phyloP scores from a whole-genome alignment of 2,888 invertebrate species.

The Drosophila macrothrix region DNA sequence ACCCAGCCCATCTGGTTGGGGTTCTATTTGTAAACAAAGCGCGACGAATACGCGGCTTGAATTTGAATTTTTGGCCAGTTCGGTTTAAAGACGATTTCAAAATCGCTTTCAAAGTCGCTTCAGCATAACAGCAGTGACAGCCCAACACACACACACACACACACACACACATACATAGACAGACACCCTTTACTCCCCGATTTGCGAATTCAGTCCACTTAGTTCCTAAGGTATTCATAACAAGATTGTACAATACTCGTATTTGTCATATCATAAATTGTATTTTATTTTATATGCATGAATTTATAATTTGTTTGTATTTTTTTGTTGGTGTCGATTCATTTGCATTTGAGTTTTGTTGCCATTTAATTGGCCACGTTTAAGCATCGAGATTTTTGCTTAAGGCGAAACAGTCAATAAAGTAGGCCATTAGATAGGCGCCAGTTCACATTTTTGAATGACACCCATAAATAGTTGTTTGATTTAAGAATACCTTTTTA shows the following conservation, averaged over 20 bases:
- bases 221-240: conserved; percentile 35
- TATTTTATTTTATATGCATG: conserved; percentile 39
- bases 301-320: conserved; percentile 17
- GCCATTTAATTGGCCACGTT: conserved; percentile 61
- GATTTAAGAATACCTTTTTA: conserved; percentile 14
- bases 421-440: conserved; percentile 39
- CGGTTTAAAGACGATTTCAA: conserved; percentile 62
- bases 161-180: neutral
- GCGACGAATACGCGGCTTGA: conserved; percentile 63
- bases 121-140: neutral
- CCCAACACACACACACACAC: neutral
- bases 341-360: conserved; percentile 62
- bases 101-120: conserved; percentile 55
- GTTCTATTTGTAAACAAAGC: conserved; percentile 75
- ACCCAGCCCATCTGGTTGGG: conserved; percentile 13
- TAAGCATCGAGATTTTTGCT: conserved; percentile 18
- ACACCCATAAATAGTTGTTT: conserved; percentile 33
- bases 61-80: conserved; percentile 54
- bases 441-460: conserved; percentile 26
- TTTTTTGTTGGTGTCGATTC: conserved; percentile 10
- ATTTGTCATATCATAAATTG: conserved; percentile 59
- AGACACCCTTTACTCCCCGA: neutral
- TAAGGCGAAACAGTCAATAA: conserved; percentile 27
- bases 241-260: conserved; percentile 45
- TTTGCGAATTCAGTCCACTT: conserved; percentile 40